Percentiles rank a stretch among this genome's conserved stretches.
Evolutionary conservation across 2,113 vertebrate species (phyloP).

Genomic region (Epinephelus lanceolatus): DNA sequence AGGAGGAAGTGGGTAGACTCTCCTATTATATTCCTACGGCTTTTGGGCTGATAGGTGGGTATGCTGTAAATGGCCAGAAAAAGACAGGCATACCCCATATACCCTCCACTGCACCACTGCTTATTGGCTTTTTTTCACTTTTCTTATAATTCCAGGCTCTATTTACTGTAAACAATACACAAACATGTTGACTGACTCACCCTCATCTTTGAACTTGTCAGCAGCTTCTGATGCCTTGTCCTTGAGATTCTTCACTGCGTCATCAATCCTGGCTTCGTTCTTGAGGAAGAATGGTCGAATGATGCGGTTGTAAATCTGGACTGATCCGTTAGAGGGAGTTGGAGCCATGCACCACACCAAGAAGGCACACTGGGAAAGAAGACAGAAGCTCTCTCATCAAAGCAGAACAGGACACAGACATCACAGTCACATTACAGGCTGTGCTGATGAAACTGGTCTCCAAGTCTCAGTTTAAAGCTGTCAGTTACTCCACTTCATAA

Average conservation of each 20-base stretch:
- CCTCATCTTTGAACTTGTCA: slow-evolving; percentile 92
- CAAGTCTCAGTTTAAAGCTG: neutral
- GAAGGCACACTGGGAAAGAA: slow-evolving; percentile 89
- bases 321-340: slow-evolving; percentile 91
- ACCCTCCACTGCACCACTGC: too few species aligned
- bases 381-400: neutral
- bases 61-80: too few species aligned
- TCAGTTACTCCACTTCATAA: neutral
- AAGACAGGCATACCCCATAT: too few species aligned
- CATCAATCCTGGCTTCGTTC: slow-evolving; percentile 90
- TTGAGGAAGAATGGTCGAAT: slow-evolving; percentile 94
- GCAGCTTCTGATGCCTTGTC: slow-evolving; percentile 94
- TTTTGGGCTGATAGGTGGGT: too few species aligned
- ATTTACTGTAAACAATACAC: neutral
- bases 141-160: neutral
- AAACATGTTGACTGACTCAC: slow-evolving; percentile 71
- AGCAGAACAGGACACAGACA: neutral
- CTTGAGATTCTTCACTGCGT: slow-evolving; percentile 89
- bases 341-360: slow-evolving; percentile 98
- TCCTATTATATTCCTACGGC: too few species aligned
- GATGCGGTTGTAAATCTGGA: slow-evolving; percentile 90
- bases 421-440: neutral
- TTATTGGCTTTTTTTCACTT: neutral
- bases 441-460: too few species aligned
- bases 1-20: too few species aligned